These are phyloP conservation scores for Eueremaeus valkanovi DNA, from an alignment of 2,888 invertebrate species.

Conservation along the genomic window DNA sequence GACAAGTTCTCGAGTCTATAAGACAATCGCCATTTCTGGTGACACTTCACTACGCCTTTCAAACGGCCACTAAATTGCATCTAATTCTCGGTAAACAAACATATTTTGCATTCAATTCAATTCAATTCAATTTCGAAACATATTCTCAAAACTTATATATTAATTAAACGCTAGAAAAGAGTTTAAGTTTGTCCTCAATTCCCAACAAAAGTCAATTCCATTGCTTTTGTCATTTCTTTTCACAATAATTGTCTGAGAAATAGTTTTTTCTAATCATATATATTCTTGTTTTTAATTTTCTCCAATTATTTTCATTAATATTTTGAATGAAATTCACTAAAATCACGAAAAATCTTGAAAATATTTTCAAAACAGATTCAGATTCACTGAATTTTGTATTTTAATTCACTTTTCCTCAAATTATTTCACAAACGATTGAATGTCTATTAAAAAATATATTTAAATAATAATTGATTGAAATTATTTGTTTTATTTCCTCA, in stretches of 20 bases:
- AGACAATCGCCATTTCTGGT: constrained; percentile 92
- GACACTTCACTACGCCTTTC: constrained; percentile 96
- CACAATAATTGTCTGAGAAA: neutral
- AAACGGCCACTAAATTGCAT: constrained; percentile 92
- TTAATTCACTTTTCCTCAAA: neutral
- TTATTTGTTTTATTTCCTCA: neutral
- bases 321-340: too few species aligned
- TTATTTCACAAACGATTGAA: neutral
- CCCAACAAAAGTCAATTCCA: neutral
- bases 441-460: neutral
- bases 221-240: neutral
- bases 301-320: too few species aligned
- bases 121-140: neutral
- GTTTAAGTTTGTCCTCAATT: neutral
- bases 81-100: constrained; percentile 79
- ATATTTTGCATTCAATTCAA: neutral
- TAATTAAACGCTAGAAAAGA: neutral
- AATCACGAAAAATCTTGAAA: too few species aligned
- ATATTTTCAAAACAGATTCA: too few species aligned
- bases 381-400: too few species aligned
- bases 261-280: neutral
- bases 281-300: too few species aligned
- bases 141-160: too few species aligned
- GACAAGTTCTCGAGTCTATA: constrained; percentile 93
- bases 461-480: too few species aligned